Evolutionary conservation across 2,888 invertebrate species (phyloP).

Genomic region (Brachyptera putata): DNA sequence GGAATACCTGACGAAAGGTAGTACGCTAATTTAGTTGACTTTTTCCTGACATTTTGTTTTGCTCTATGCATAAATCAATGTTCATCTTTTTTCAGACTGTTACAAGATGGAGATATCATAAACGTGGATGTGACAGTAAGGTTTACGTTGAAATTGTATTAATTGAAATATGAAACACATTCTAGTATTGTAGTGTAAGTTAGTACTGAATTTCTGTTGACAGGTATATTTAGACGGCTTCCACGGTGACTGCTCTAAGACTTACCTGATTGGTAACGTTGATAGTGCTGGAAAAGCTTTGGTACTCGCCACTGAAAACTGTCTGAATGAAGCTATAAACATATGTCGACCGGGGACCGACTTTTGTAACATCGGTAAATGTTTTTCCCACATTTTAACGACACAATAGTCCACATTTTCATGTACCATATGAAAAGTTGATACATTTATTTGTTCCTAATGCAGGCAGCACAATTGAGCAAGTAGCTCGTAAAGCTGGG

Average conservation of each 20-base stretch:
- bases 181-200: background rate
- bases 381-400: background rate
- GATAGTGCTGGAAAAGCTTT: conserved; percentile 68
- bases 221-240: conserved; percentile 76
- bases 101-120: conserved; percentile 81
- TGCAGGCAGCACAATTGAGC: conserved; percentile 59
- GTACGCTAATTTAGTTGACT: no score
- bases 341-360: conserved; percentile 52
- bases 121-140: conserved; percentile 88
- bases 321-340: conserved; percentile 57
- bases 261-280: conserved; percentile 78
- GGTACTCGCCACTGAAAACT: conserved; percentile 64
- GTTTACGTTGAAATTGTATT: no score
- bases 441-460: no score
- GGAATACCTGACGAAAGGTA: conserved; percentile 90
- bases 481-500: conserved; percentile 57
- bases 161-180: background rate
- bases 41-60: no score
- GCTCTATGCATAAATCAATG: no score
- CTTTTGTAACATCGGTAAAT: conserved; percentile 51
- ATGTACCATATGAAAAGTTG: background rate
- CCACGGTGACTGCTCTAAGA: conserved; percentile 91
- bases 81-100: no score
- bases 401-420: background rate
- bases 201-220: conserved; percentile 30